These are phyloP conservation scores for Meles meles DNA, from an alignment of 2,113 vertebrate genomes.

Conservation along the genomic window DNA sequence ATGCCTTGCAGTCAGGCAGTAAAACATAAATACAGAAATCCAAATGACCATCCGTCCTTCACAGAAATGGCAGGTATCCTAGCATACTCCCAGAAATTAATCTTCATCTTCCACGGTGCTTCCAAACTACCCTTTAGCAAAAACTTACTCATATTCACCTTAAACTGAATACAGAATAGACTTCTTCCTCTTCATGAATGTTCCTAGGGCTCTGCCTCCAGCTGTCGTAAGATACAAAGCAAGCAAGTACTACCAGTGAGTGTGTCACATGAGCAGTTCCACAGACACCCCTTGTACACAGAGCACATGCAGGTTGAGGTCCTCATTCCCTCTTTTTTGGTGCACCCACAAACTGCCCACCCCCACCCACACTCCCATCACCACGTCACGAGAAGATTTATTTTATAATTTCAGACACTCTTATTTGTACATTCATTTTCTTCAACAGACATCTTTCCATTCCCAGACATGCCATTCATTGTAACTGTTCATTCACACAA, in stretches of 20 bases:
- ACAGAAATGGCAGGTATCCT: not conserved
- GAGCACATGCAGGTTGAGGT: accelerated
- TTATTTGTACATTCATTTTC: not conserved
- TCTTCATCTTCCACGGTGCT: not conserved
- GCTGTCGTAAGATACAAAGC: not conserved
- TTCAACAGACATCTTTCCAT: not conserved
- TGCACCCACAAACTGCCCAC: too few relatives aligned
- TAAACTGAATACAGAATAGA: not conserved
- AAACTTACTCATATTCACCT: slow-evolving; percentile 22
- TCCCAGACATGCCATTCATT: not conserved
- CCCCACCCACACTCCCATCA: not conserved
- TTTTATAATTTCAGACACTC: not conserved
- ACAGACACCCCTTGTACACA: not conserved
- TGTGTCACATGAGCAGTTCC: not conserved
- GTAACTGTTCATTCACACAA: not conserved
- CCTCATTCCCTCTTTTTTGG: not conserved
- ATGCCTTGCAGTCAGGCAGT: not conserved
- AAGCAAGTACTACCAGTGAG: not conserved
- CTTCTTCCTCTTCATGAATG: not conserved
- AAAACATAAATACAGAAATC: not conserved
- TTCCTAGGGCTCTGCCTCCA: not conserved
- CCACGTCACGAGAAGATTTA: not conserved
- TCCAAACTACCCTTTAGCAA: not conserved
- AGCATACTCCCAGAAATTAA: not conserved
- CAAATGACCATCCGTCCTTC: not conserved